phyloP scores from a whole-genome alignment of 1,140 invertebrate genomes.

The Brachionus rotundiformis region DNA sequence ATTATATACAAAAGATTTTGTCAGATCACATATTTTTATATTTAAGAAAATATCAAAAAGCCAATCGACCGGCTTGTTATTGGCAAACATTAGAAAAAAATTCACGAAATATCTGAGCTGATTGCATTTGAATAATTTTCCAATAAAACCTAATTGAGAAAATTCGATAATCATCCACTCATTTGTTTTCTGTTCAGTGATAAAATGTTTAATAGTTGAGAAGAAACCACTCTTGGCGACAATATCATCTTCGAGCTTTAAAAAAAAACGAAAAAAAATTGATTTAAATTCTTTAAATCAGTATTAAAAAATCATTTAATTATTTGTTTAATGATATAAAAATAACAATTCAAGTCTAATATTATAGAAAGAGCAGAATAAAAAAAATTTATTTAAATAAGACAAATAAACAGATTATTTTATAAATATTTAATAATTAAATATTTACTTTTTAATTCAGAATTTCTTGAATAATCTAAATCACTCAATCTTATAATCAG shows the following conservation, averaged over 20 bases:
- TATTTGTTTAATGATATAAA: no score
- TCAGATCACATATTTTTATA: conserved; percentile 79
- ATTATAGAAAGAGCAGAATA: no score
- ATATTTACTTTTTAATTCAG: no score
- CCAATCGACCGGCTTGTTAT: conserved; percentile 96
- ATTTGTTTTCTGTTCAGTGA: conserved; percentile 74
- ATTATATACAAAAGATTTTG: conserved; percentile 62
- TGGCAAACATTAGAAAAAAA: conserved; percentile 91
- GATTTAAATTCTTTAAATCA: no score
- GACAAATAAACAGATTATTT: no score
- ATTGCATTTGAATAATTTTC: conserved; percentile 85
- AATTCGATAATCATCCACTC: conserved; percentile 92
- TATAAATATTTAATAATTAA: no score
- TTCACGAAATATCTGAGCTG: conserved; percentile 85
- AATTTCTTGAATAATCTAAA: no score
- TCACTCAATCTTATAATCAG: no score
- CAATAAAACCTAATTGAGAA: conserved; percentile 73
- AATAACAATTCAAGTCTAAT: no score
- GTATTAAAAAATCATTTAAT: no score
- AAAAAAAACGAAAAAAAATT: no score
- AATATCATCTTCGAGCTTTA: conserved; percentile 93
- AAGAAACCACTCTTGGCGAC: conserved; percentile 80
- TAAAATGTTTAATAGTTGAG: conserved; percentile 83
- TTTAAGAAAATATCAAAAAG: conserved; percentile 70
- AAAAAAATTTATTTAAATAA: no score